These are phyloP conservation scores for Plotosus lineatus DNA, from an alignment of 2,113 vertebrate species.

Conservation along the genomic window DNA sequence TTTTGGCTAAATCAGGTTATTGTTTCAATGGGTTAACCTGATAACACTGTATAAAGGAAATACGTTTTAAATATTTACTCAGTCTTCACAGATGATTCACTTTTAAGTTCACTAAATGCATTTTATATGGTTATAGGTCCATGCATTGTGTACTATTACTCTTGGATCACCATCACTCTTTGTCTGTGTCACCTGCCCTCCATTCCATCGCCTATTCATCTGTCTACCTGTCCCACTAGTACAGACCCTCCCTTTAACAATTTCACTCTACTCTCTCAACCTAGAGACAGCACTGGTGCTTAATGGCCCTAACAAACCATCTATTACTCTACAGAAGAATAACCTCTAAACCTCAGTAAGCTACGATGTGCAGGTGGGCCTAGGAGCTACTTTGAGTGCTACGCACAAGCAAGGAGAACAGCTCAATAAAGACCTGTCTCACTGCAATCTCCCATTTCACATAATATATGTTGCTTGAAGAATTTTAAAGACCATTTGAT, in stretches of 20 bases:
- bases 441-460: background rate
- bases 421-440: conserved; percentile 38
- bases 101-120: conserved; percentile 45
- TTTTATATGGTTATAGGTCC: conserved; percentile 44
- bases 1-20: background rate
- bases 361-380: conserved; percentile 30
- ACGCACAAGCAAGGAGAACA: conserved; percentile 29
- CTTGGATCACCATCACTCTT: conserved; percentile 44
- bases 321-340: conserved; percentile 44
- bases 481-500: background rate
- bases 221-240: conserved; percentile 50
- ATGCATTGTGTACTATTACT: conserved; percentile 51
- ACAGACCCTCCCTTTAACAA: conserved; percentile 39
- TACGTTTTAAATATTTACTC: background rate
- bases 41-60: conserved; percentile 2
- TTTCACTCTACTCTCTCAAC: conserved; percentile 37
- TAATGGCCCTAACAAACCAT: conserved; percentile 46
- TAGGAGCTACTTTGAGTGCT: conserved; percentile 23
- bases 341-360: conserved; percentile 43
- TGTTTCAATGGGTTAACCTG: background rate
- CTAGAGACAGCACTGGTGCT: conserved; percentile 29
- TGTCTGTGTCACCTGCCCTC: conserved; percentile 46
- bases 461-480: background rate
- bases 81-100: conserved; percentile 32
- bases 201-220: conserved; percentile 30